Evolutionary conservation across 2,797 vertebrate species (phyloP), one percentile per base, ranked within the genome.

Genomic region (Anolis apletophallus): DNA sequence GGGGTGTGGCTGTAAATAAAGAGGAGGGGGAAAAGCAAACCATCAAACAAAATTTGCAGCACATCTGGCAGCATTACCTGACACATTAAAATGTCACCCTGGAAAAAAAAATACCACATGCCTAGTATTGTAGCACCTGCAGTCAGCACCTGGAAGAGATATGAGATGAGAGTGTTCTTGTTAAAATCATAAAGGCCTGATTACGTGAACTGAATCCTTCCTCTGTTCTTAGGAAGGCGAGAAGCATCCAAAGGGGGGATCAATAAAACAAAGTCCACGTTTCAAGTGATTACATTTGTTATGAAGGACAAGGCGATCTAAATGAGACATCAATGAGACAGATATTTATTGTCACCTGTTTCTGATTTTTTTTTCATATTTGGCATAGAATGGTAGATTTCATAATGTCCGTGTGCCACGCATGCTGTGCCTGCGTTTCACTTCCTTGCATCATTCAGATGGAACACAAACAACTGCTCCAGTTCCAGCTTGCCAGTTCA

Each of bases 331-430:
- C 16, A 17, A 55, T 32, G 11, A 91, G 92, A 91, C 93, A 90
- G 74, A 29, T 77, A 91, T 89, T 91, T 93, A 89, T 67, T 93
- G 89, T 94, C 92, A 93, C 81, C 83, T 93, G 40, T 83, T 85
- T 94, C 90, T 89, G 87, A 92, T 89, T 83, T 77, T 92, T 90
- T 87, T 32, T 23, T 83, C 90, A 91, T 91, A 91, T 81, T 76
- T 94, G 92, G 87, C 88, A 87, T 84, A 34, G 61, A 29, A 91
- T 91, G 89, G 91, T 0, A 88, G 91, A 93, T 92, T 93, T 93
- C 93, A 92, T 91, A 92, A 88, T 90, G 90, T 89, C 88, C 92
- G 89, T 92, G 87, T 91, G 90, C 92, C 91, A 61, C 14, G 34
- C 54, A 54, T 78, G 81, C 93, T 93, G 90, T 94, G 92, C 90